These are phyloP conservation scores for Dryoscopus gambensis DNA, from an alignment of 2,113 vertebrate species.

Conservation along the genomic window DNA sequence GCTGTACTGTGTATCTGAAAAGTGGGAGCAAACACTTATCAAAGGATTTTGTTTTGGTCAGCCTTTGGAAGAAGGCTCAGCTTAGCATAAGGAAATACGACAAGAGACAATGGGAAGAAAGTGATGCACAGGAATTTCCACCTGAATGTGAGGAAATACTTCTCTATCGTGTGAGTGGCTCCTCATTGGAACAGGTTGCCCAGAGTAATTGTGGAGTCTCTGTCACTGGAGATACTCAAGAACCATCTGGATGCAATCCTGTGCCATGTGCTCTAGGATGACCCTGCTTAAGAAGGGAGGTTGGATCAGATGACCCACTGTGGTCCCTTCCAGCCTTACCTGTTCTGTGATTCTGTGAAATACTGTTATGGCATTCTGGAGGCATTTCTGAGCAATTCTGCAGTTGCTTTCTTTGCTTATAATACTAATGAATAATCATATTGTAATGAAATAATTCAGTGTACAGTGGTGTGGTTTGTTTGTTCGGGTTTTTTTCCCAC, in stretches of 20 bases:
- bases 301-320: not conserved
- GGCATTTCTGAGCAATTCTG: not conserved
- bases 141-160: not conserved
- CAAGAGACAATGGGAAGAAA: not conserved
- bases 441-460: not conserved
- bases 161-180: not conserved
- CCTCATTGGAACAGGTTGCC: not conserved
- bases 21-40: not conserved
- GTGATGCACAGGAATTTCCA: not conserved
- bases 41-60: not conserved
- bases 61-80: not conserved
- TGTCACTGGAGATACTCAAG: not conserved
- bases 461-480: not conserved
- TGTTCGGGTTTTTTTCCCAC: accelerated
- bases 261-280: not conserved
- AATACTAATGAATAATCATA: not conserved
- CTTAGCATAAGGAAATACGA: not conserved
- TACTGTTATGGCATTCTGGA: not conserved
- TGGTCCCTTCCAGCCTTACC: not conserved
- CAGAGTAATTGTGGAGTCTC: not conserved
- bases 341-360: not conserved
- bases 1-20: not conserved
- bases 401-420: not conserved
- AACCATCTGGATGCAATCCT: not conserved
- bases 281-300: not conserved